Percentiles rank a stretch among this genome's conserved stretches.
These are phyloP conservation scores for Calliopsis andreniformis DNA, from an alignment of 1,140 invertebrate genomes.

Conservation along the genomic window DNA sequence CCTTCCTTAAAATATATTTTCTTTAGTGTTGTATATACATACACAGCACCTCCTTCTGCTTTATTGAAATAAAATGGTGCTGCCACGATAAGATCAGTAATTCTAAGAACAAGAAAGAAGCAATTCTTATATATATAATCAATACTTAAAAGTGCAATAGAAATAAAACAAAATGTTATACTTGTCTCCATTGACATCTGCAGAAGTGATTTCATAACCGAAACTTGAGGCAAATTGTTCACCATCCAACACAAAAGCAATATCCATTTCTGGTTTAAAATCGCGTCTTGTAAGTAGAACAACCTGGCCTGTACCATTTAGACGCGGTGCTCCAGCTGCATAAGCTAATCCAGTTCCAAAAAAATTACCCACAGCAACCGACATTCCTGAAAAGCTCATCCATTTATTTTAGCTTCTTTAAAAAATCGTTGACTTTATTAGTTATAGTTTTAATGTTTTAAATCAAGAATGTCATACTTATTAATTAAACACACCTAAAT, in stretches of 20 bases:
- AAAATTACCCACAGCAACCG: constrained; percentile 91
- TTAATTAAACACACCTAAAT: constrained; percentile 84
- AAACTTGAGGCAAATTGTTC: constrained; percentile 95
- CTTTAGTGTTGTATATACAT: constrained; percentile 88
- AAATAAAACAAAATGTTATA: constrained; percentile 75
- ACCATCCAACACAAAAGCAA: constrained; percentile 86
- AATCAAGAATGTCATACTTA: not conserved
- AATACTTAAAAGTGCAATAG: not conserved
- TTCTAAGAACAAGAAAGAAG: constrained; percentile 79
- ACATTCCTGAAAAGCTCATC: constrained; percentile 87
- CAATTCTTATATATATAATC: not conserved
- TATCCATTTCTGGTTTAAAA: constrained; percentile 84
- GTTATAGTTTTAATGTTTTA: not conserved
- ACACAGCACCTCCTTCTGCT: constrained; percentile 93
- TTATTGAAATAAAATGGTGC: constrained; percentile 95
- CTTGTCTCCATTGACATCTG: constrained; percentile 94
- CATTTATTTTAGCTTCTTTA: not conserved
- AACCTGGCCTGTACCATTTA: constrained; percentile 93
- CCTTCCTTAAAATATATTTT: constrained; percentile 67
- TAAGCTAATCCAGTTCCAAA: constrained; percentile 86
- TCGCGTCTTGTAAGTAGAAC: constrained; percentile 88
- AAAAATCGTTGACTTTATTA: not conserved
- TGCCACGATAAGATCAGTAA: constrained; percentile 92
- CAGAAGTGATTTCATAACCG: constrained; percentile 92
- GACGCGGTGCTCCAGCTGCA: constrained; percentile 92